Evolutionary conservation across 2,113 vertebrate genomes (phyloP), one percentile per base, ranked within the genome.

Genomic region (Limanda limanda): DNA sequence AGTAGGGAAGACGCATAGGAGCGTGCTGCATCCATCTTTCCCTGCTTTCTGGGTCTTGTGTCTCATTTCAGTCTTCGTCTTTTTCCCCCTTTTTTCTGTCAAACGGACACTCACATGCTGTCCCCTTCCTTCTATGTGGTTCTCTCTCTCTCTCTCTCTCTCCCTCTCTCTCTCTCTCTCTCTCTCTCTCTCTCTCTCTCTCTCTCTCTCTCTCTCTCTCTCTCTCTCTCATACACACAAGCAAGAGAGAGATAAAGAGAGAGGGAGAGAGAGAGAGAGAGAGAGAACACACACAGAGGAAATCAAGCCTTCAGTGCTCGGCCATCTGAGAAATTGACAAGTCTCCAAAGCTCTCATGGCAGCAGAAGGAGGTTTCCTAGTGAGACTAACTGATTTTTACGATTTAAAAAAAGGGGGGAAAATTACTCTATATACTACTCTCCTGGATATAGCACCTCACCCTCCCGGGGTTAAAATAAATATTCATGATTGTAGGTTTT

Each of bases 241-340:
- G 40, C 35, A 56, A 45, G 20, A 51, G 8, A 37, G 1, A 27
- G 35, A 56, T 1, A 47, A 11, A 23, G 20, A 70, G 37, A 14
- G 27, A 77, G 25, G 40, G 70, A 74, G 70, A 17, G 47, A 18
- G 25, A 37, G 25, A 27, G 25, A 27, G 25, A 4, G 25, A 8
- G n/a, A 59, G 25, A 1, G 6, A 3, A 40, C 67, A 42, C 47
- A 45, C 17, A 25, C n/a, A 18, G 84, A 83, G 87, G 79, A 87
- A 88, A 87, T 90, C 84, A 83, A 88, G 76, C 87, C 74, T 83
- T 89, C 79, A 57, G 82, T 88, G 88, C 82, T 84, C 65, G 71
- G 63, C 88, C 83, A 88, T 84, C 87, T 91, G 91, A 91, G 81
- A 91, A 91, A 92, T 91, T 90, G 88, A 88, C 89, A 91, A 88